Percentiles rank a stretch among this genome's conserved stretches.
Conservation (phyloP, 35 echinoderm and acorn worm genomes). For the Diadema setosum region DNA sequence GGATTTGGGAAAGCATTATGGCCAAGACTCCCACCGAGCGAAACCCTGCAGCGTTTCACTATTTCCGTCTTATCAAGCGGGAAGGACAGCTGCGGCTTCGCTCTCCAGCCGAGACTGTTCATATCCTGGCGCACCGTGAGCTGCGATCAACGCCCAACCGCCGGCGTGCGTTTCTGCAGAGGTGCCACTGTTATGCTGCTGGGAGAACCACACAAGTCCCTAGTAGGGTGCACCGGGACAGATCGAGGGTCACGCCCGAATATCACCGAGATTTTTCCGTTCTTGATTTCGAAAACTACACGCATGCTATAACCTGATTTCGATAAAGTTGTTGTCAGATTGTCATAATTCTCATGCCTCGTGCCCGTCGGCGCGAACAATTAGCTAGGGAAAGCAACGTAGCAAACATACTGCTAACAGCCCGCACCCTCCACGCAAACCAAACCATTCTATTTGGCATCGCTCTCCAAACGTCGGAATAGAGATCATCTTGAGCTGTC, state of each 20-base stretch:
- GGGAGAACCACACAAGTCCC: not conserved
- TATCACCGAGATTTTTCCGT: not conserved
- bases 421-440: no score
- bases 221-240: not conserved
- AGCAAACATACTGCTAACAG: no score
- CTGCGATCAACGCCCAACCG: not conserved
- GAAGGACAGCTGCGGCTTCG: conserved; percentile 13
- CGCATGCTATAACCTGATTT: no score
- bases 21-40: conserved; percentile 23
- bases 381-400: no score
- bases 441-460: no score
- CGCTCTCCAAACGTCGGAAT: no score
- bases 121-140: conserved; percentile 4
- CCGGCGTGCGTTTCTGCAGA: not conserved
- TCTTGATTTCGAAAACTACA: not conserved
- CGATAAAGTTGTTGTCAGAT: no score
- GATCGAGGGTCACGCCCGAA: not conserved
- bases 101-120: conserved; percentile 8
- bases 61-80: conserved; percentile 14
- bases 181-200: not conserved
- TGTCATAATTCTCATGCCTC: no score
- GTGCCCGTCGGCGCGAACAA: no score
- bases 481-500: no score
- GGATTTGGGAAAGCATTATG: conserved; percentile 20
- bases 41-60: conserved; percentile 25